Conservation (phyloP, 2,888 invertebrate genomes). For the Apantesis nais region DNA sequence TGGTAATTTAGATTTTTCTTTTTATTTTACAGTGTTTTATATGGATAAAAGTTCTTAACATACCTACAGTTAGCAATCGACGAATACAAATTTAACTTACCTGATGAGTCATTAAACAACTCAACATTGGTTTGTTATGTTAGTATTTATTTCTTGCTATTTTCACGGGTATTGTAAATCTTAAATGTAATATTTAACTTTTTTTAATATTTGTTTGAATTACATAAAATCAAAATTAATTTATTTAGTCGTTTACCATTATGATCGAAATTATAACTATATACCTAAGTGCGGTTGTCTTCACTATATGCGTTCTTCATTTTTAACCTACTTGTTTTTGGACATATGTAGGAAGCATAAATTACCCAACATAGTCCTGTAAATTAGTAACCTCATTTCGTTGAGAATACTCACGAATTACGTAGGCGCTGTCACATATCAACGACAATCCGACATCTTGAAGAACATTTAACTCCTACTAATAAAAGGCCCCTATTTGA, state of each 20-base stretch:
- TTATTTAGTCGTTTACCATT: neutral
- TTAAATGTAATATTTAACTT: neutral
- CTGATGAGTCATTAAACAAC: neutral
- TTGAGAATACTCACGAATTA: conserved; percentile 39
- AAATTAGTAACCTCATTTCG: conserved; percentile 42
- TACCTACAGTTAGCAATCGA: neutral
- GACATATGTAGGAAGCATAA: conserved; percentile 50
- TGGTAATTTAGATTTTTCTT: neutral
- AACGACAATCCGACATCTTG: conserved; percentile 48
- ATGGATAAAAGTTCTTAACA: too few relatives aligned
- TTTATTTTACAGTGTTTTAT: neutral
- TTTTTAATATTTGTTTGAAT: neutral
- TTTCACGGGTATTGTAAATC: neutral
- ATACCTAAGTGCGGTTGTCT: neutral
- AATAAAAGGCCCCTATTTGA: neutral
- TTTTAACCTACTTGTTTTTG: conserved; percentile 44
- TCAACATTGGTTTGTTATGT: neutral
- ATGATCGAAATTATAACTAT: neutral
- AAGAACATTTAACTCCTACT: conserved; percentile 38
- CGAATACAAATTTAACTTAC: neutral
- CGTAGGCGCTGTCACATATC: conserved; percentile 43
- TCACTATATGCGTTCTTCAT: neutral
- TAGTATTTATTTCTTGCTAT: neutral
- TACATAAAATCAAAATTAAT: neutral
- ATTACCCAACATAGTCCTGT: conserved; percentile 47